Evolutionary conservation across 2,113 vertebrate genomes (phyloP), one percentile per base, ranked within the genome.

Genomic region (Tupaia chinensis): DNA sequence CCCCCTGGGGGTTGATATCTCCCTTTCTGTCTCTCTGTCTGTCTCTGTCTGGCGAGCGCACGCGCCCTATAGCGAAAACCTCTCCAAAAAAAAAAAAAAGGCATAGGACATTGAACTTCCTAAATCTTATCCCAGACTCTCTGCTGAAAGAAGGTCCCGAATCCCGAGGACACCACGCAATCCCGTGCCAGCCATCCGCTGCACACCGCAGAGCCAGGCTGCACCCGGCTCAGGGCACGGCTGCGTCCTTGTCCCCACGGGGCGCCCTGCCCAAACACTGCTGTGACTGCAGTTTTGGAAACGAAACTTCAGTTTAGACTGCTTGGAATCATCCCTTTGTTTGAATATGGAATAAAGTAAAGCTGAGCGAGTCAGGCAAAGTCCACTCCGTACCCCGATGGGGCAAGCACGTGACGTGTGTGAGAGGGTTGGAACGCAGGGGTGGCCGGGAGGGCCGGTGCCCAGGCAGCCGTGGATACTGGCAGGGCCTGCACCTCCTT

Each of bases 351-450:
- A 95, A 89, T 32, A 58, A 93, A 80, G 60, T 44, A 86, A 78
- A 66, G 23, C 34, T 7, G 69, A 77, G 27, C 1, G 76, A 74
- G 9, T 63, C 44, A 54, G 86, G 89, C 44, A 44, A 44, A 44
- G 44, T 44, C 44, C 44, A 44, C 44, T 44, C 44, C 44, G 44
- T 44, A 44, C 44, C 44, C 44, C 44, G 44, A 44, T 44, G 44
- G 44, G 44, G 13, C 14, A 3, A 22, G 19, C 2, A 8, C 6
- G 0, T 0, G 7, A 6, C 0, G 63, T 63, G 2, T 0, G 0
- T 3, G 19, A 20, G 44, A 27, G 66, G 27, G 23, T 0, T 4
- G 32, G n/a, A 5, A 1, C 0, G 0, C 14, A 8, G 4, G 25
- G 13, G 27, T 1, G 65, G 5, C 53, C 19, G 0, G 56, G 20